Evolutionary conservation across 2,888 invertebrate species (phyloP).

Genomic region (Globia sparganii): DNA sequence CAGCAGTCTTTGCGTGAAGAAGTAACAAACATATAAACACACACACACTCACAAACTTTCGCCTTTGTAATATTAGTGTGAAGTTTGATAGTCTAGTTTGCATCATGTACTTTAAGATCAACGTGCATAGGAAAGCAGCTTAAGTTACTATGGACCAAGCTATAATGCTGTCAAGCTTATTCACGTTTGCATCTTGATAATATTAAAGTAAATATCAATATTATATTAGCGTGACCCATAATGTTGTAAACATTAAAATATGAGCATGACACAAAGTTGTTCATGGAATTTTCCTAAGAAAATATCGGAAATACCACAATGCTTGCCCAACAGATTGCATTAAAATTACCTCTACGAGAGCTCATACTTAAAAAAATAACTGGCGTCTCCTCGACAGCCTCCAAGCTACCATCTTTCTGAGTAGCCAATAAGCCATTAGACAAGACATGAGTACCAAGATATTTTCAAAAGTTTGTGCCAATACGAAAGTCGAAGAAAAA

Average conservation of each 20-base stretch:
- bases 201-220: slow-evolving; percentile 7
- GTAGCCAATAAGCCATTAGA: background rate
- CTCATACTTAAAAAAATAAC: background rate
- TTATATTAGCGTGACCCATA: background rate
- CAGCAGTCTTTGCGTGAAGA: no score
- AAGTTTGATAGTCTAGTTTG: background rate
- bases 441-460: background rate
- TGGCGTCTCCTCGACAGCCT: no score
- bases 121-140: slow-evolving; percentile 11
- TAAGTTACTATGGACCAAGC: slow-evolving; percentile 8
- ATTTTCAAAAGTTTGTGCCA: background rate
- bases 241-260: background rate
- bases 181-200: background rate
- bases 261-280: background rate
- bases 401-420: background rate
- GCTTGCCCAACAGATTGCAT: background rate
- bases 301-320: background rate
- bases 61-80: no score
- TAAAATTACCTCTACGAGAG: background rate
- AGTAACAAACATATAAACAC: no score
- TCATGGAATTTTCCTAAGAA: background rate
- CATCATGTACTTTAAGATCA: slow-evolving; percentile 1
- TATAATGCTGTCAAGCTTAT: slow-evolving; percentile 14
- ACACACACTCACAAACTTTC: no score
- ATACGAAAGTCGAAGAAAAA: background rate